Conservation (phyloP, 2,888 invertebrate genomes). For the Coleophora flavipennella region DNA sequence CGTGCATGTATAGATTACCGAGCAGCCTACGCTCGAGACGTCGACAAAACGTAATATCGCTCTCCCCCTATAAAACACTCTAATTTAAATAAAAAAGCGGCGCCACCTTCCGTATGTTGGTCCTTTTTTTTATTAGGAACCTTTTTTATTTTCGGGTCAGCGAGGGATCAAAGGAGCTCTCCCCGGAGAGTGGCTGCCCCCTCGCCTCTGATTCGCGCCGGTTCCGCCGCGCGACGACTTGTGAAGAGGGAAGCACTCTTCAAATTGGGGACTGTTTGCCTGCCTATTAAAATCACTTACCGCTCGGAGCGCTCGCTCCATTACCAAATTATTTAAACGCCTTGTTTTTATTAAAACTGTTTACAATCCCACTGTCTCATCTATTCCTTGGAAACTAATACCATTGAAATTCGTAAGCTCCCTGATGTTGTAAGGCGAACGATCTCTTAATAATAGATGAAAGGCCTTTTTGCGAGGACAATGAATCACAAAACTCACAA, state of each 20-base stretch:
- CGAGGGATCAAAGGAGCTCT: conserved; percentile 70
- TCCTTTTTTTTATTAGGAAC: conserved; percentile 69
- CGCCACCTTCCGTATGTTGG: conserved; percentile 73
- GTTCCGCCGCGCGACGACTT: conserved; percentile 64
- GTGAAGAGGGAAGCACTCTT: conserved; percentile 65
- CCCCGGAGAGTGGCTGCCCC: conserved; percentile 45
- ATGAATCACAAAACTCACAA: conserved; percentile 11
- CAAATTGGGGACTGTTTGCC: conserved; percentile 63
- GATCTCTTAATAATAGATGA: conserved; percentile 3
- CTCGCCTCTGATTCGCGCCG: conserved; percentile 65
- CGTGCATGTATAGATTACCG: conserved; percentile 52
- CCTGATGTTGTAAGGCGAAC: background rate
- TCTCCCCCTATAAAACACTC: conserved; percentile 71
- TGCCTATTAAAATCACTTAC: conserved; percentile 68
- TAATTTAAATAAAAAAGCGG: conserved; percentile 74
- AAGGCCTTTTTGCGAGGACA: conserved; percentile 1
- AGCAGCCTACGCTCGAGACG: conserved; percentile 50
- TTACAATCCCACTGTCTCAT: conserved; percentile 19
- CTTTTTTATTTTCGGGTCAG: conserved; percentile 74
- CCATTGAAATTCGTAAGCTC: background rate
- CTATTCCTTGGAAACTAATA: background rate
- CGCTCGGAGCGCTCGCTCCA: conserved; percentile 34
- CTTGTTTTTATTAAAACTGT: conserved; percentile 35
- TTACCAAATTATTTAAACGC: conserved; percentile 29
- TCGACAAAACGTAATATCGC: conserved; percentile 70